These are phyloP conservation scores for Hylaea fasciaria DNA, from an alignment of 2,888 invertebrate genomes.

Conservation along the genomic window DNA sequence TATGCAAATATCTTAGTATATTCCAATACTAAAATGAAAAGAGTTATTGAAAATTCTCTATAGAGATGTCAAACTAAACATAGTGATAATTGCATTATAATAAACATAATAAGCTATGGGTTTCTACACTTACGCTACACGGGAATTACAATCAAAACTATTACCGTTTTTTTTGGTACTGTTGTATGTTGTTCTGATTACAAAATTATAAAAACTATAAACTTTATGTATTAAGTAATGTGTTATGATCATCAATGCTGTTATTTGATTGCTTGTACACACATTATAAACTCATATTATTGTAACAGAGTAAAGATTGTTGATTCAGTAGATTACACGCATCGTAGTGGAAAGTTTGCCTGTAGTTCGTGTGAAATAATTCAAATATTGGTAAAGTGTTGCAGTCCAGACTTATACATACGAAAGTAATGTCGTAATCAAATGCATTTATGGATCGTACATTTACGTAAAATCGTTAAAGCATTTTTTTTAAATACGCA, in stretches of 20 bases:
- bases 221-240: neutral
- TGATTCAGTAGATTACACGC: neutral
- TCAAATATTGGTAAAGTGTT: too few relatives aligned
- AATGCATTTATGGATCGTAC: too few relatives aligned
- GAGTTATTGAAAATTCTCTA: conserved; percentile 6
- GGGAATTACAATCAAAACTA: conserved; percentile 4
- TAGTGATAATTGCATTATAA: conserved; percentile 7
- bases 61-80: conserved; percentile 5
- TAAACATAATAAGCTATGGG: neutral
- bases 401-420: too few relatives aligned
- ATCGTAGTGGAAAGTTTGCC: neutral
- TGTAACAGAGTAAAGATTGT: neutral
- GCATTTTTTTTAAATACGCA: too few relatives aligned
- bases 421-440: too few relatives aligned
- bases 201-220: neutral
- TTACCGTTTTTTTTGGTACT: neutral
- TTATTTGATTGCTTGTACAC: neutral
- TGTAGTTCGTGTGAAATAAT: neutral
- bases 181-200: conserved; percentile 1
- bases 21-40: too few relatives aligned
- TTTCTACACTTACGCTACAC: neutral
- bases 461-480: too few relatives aligned
- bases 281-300: too few relatives aligned
- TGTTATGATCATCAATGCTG: neutral
- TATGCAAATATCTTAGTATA: too few relatives aligned